Base-by-base conservation (phyloP, 2,113 vertebrate genomes). In the Gopherus evgoodei region DNA sequence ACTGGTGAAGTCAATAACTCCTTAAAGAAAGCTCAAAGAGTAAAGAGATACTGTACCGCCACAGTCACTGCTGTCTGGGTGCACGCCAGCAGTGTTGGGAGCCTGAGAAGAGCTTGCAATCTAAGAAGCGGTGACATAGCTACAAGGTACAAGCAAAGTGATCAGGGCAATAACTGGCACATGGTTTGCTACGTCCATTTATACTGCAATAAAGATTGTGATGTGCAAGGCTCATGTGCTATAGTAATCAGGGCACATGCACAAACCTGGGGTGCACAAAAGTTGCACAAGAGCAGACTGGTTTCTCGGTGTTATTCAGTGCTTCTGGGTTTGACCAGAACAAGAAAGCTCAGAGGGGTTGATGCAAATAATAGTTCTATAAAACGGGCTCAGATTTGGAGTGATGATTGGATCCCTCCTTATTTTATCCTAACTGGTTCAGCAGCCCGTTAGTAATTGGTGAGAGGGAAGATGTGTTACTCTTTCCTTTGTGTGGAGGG, bases 391-490 rank as follows among this genome's bases (percentile, higher is more conserved):
- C 17, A 49, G 16, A 2, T 72, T 86, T 84, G 47, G 12, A 16
- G 3, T 0, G 0, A 54, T 21, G 11, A 56, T 88, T 84, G 35
- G 3, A 5, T 10, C 16, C 47, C 76, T 89, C 83, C 21, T 79
- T 2, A 50, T 21, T 57, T 16, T 1, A 14, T 6, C 0, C 8
- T 22, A 6, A 38, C 56, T 3, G 4, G 52, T 5, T 17, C 52
- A 80, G 12, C 4, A 21, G 5, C 0, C 31, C 38, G 6, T 2
- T 76, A 13, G 42, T 10, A 42, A 44, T 25, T 24, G 6, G 11
- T 24, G 72, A 76, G 38, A 42, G 22, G 2, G 0, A 1, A 59
- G 2, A 0, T 0, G 29, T 1, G 6, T 0, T 56, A 27, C 52
- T 52, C 38, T 53, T 83, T 11, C 24, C 24, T 47, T 44, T 29